These are phyloP conservation scores for Plotosus lineatus DNA, from an alignment of 2,113 vertebrate species.

Conservation along the genomic window DNA sequence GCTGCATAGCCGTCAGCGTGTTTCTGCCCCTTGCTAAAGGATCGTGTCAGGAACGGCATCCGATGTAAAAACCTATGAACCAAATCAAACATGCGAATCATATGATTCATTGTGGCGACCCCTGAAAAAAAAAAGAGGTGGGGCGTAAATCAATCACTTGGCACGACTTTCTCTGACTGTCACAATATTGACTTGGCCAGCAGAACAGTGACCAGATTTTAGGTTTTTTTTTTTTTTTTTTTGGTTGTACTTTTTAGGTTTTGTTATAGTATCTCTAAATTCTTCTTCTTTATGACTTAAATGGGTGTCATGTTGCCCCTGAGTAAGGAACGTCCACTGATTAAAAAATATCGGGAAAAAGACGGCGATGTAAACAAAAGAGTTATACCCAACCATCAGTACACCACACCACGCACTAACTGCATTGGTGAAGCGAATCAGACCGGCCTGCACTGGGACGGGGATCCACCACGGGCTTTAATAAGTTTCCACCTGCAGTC, in stretches of 20 bases:
- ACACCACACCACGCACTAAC: background rate
- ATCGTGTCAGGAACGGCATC: too few species aligned
- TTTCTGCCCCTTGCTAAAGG: too few species aligned
- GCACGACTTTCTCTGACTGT: too few species aligned
- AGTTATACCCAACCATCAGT: background rate
- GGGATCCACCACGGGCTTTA: conserved; percentile 1
- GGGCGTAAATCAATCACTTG: too few species aligned
- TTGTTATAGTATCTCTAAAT: background rate
- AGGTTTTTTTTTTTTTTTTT: too few species aligned
- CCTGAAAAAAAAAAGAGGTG: too few species aligned
- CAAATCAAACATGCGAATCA: too few species aligned
- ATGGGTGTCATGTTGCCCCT: background rate
- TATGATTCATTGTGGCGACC: too few species aligned
- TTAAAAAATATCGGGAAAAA: background rate
- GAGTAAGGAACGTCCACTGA: background rate
- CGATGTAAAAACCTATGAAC: too few species aligned
- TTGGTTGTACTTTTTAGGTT: background rate
- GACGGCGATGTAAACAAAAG: background rate
- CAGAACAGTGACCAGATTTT: background rate
- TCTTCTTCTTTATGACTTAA: background rate
- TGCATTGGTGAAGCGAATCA: background rate
- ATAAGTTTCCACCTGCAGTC: conserved; percentile 36
- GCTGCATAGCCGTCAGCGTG: too few species aligned
- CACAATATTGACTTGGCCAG: too few species aligned
- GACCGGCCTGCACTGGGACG: background rate